These are phyloP conservation scores for Odontesthes bonariensis DNA, from an alignment of 2,113 vertebrate genomes.

Conservation along the genomic window DNA sequence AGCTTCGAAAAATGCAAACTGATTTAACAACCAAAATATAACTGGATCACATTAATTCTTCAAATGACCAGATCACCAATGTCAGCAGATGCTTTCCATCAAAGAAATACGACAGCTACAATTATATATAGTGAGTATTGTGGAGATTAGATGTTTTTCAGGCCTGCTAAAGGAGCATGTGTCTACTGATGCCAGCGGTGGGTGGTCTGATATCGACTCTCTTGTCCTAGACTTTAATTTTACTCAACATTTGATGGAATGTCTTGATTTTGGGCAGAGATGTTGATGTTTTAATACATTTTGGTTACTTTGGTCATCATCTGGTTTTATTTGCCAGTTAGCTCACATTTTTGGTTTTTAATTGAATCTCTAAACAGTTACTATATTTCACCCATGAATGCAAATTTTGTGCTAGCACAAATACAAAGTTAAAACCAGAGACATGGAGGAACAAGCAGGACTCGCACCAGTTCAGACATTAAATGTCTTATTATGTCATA, in stretches of 20 bases:
- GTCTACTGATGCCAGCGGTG: not conserved
- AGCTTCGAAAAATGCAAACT: slow-evolving; percentile 15
- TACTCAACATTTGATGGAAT: not conserved
- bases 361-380: too few relatives aligned
- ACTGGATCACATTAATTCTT: slow-evolving; percentile 2
- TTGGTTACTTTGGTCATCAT: not conserved
- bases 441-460: slow-evolving; percentile 22
- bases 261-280: not conserved
- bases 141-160: not conserved
- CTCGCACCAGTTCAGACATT: slow-evolving; percentile 27
- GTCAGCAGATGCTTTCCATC: slow-evolving; percentile 2
- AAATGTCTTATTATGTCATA: not conserved
- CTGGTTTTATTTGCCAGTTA: not conserved
- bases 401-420: not conserved
- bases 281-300: not conserved
- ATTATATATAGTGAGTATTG: not conserved
- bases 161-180: too few relatives aligned
- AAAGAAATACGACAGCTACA: not conserved
- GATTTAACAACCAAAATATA: slow-evolving; percentile 38
- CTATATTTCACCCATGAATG: too few relatives aligned
- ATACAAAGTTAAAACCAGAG: slow-evolving; percentile 36
- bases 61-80: not conserved
- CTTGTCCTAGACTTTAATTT: not conserved
- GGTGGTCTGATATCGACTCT: not conserved
- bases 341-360: not conserved